Evolutionary conservation across 2,797 vertebrate genomes (phyloP), one percentile per base, ranked within the genome.

Genomic region (Synanceia verrucosa): DNA sequence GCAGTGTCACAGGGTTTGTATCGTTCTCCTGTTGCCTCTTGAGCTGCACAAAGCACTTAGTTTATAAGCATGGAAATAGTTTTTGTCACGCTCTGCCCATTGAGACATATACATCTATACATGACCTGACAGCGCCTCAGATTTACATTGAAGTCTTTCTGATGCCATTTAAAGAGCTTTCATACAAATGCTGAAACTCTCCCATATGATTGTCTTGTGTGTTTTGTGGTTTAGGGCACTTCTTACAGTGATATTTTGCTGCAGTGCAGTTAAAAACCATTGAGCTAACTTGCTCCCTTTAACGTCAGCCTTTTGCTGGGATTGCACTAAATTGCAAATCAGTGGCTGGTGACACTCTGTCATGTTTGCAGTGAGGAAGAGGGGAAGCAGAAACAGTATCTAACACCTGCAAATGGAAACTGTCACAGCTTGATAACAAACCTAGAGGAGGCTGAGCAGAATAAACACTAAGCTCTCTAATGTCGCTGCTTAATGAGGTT

Each of bases 381-480:
- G 78, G 57, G 76, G 76, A 69, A 69, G 68, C 73, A 65, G 79
- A 60, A 78, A 58, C 67, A 28, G 74, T 88, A 86, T 90, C 88
- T 82, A 85, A 85, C 80, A 91, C 88, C 85, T 90, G 87, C 89
- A 90, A 91, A 91, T 90, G 84, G 88, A 88, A 90, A 85, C 82
- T 92, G 88, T 90, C 86, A 88, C 75, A 70, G 84, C 85, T 74
- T 79, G 90, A 90, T 91, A 89, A 86, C 82, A 84, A 84, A 89
- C 76, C 85, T 46, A n/a, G 78, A 81, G 84, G 74, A 88, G 74
- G 73, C 50, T 74, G 72, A 81, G 82, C 70, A 82, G 89, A 86
- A 83, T 84, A 82, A 89, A 91, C 84, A 87, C 76, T 51, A n/a
- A 79, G 85, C 79, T 72, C 79, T 82, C 63, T 72, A 66, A 81